These are phyloP conservation scores for Mirza zaza DNA, from an alignment of 2,113 vertebrate species.

Conservation along the genomic window DNA sequence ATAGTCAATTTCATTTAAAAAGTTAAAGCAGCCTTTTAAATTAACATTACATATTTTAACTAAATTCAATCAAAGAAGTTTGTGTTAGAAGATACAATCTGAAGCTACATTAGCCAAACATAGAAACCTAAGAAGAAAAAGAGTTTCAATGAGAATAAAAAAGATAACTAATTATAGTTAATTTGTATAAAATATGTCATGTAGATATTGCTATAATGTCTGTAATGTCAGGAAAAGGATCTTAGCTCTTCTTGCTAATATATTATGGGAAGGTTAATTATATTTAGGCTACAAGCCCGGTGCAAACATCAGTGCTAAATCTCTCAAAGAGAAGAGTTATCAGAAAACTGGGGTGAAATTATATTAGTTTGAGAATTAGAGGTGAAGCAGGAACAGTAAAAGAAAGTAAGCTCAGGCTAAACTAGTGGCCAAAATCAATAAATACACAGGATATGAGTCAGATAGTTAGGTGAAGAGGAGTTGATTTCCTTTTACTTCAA, in stretches of 20 bases:
- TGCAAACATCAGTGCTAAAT: not conserved
- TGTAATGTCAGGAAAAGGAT: not conserved
- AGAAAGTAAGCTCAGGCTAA: not conserved
- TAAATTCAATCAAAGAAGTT: not conserved
- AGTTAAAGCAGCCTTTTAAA: not conserved
- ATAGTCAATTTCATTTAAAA: not conserved
- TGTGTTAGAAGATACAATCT: not conserved
- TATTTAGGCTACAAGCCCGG: not conserved
- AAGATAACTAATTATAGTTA: not conserved
- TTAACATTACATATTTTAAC: not conserved
- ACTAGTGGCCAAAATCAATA: not conserved
- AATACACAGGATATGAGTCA: not conserved
- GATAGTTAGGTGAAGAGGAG: not conserved
- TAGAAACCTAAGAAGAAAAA: not conserved
- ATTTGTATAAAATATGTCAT: not conserved
- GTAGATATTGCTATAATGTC: not conserved
- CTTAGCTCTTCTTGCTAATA: not conserved
- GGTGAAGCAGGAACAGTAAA: constrained; percentile 4
- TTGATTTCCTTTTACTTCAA: not conserved
- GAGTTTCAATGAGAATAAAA: constrained; percentile 17
- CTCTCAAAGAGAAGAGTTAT: not conserved
- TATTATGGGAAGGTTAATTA: not conserved
- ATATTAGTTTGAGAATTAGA: not conserved
- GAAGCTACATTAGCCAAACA: not conserved
- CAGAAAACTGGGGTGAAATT: not conserved